These are phyloP conservation scores for Micropoecilia bifurca DNA, from an alignment of 2,797 vertebrate genomes.

Conservation along the genomic window DNA sequence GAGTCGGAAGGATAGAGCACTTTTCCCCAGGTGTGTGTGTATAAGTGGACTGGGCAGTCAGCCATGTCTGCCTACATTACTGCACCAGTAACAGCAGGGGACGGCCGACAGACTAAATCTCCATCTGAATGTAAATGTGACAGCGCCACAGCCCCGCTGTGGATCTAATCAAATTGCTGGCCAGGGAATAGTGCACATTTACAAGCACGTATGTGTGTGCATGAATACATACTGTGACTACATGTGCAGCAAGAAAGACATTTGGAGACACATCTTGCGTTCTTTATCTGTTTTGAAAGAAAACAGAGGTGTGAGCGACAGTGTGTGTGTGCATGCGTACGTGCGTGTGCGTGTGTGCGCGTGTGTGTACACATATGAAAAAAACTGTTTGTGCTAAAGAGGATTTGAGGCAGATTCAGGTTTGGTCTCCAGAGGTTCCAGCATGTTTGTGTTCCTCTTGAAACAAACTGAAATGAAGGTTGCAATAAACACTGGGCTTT, in stretches of 20 bases:
- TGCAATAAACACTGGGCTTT: constrained; percentile 68
- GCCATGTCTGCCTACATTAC: constrained; percentile 80
- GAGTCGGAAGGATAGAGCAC: constrained; percentile 67
- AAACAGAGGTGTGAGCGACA: constrained; percentile 52
- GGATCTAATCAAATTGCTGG: constrained; percentile 73
- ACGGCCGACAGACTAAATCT: constrained; percentile 76
- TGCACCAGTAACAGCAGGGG: constrained; percentile 77
- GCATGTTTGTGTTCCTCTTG: constrained; percentile 74
- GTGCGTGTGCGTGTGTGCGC: constrained; percentile 13
- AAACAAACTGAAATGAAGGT: constrained; percentile 65
- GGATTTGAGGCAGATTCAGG: constrained; percentile 80
- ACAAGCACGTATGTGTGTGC: constrained; percentile 30
- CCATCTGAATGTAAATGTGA: constrained; percentile 79
- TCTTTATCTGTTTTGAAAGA: constrained; percentile 64
- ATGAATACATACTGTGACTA: constrained; percentile 43
- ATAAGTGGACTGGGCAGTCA: constrained; percentile 78
- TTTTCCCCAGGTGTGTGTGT: constrained; percentile 78
- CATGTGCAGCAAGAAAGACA: constrained; percentile 32
- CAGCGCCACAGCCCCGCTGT: constrained; percentile 65
- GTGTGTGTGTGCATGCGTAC: constrained; percentile 1
- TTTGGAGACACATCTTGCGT: constrained; percentile 30
- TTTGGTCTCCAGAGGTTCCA: constrained; percentile 76
- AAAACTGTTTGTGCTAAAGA: constrained; percentile 60
- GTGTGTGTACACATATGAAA: constrained; percentile 3
- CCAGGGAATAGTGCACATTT: constrained; percentile 56